phyloP scores from a whole-genome alignment of 2,888 invertebrate genomes.

The Formica aserva region DNA sequence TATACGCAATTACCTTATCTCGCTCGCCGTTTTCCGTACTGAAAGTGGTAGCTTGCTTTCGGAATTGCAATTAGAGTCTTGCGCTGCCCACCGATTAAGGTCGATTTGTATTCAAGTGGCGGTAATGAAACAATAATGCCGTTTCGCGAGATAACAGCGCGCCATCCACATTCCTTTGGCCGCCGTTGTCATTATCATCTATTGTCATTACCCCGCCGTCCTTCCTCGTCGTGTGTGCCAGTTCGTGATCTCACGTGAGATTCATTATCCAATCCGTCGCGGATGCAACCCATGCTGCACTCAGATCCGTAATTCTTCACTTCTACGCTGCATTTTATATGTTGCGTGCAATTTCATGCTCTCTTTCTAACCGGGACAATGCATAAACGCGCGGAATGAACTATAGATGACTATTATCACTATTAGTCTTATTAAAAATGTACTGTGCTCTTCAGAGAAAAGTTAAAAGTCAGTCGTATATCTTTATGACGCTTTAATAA shows the following conservation, averaged over 20 bases:
- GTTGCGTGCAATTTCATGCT: conserved; percentile 15
- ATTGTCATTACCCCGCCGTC: conserved; percentile 57
- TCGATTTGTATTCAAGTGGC: conserved; percentile 66
- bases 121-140: conserved; percentile 69
- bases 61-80: conserved; percentile 62
- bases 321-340: conserved; percentile 2
- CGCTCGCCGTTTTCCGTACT: conserved; percentile 9
- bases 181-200: conserved; percentile 60
- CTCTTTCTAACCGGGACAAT: neutral
- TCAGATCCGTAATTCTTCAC: conserved; percentile 40
- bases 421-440: neutral
- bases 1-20: conserved; percentile 31
- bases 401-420: neutral
- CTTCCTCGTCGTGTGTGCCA: conserved; percentile 44
- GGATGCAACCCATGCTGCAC: conserved; percentile 8
- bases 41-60: conserved; percentile 28
- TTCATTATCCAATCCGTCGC: conserved; percentile 71
- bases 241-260: conserved; percentile 66
- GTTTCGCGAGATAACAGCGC: conserved; percentile 60
- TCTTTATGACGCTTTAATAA: neutral
- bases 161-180: conserved; percentile 48
- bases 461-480: neutral
- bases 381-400: neutral
- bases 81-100: conserved; percentile 58
- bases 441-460: neutral